Percentiles rank a stretch among this genome's conserved stretches.
phyloP scores from a whole-genome alignment of 1,140 invertebrate species.

The Bombus huntii region DNA sequence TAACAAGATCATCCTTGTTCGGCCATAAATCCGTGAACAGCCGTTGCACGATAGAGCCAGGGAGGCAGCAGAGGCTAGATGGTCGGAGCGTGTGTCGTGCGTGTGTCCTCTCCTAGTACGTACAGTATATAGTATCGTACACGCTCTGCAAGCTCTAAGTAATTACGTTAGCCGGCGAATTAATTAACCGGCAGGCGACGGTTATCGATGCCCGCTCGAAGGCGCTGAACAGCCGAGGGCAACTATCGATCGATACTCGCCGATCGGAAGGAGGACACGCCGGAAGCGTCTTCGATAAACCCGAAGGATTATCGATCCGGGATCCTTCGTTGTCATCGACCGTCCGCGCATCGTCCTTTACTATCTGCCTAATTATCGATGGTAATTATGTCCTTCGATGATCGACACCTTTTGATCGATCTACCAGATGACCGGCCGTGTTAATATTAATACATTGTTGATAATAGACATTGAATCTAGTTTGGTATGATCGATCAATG shows the following conservation, averaged over 20 bases:
- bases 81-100: background rate
- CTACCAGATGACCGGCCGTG: background rate
- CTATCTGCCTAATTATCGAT: constrained; percentile 21
- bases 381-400: constrained; percentile 20
- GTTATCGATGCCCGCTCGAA: constrained; percentile 71
- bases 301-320: constrained; percentile 50
- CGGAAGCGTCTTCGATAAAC: constrained; percentile 37
- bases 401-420: background rate
- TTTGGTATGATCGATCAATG: background rate
- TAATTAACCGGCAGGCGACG: constrained; percentile 75
- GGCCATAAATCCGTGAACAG: constrained; percentile 63
- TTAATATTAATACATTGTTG: constrained; percentile 14
- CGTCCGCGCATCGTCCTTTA: background rate
- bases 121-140: constrained; percentile 6
- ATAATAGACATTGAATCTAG: background rate
- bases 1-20: constrained; percentile 65
- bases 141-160: constrained; percentile 62
- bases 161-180: constrained; percentile 77
- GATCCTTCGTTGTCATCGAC: constrained; percentile 39
- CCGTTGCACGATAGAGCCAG: constrained; percentile 18
- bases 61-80: background rate
- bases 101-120: background rate
- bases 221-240: constrained; percentile 55
- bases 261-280: constrained; percentile 45
- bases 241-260: constrained; percentile 57